Base-by-base conservation (phyloP, 2,113 vertebrate genomes). In the Pycnonotus jocosus region DNA sequence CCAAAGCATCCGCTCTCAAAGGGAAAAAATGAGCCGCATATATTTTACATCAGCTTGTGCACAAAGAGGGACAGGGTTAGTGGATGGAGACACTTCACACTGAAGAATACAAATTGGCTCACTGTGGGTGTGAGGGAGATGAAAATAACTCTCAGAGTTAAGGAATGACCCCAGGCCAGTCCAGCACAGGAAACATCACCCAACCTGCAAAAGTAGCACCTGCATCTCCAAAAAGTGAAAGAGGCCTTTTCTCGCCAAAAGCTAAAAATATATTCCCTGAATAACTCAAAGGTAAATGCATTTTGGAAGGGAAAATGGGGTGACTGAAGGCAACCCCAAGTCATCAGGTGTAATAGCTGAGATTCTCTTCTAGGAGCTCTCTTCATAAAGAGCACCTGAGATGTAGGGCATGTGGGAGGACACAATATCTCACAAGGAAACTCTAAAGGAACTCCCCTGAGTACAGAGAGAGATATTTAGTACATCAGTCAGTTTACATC, bases 21-120 rank as follows among this genome's bases (percentile, higher is more conserved):
- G 80, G 58, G 31, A 85, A 81, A 91, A 91, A 81, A 64, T n/a
- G 56, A 86, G 64, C 60, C 73, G 61, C 54, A 81, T 89, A 38
- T 31, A 93, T 92, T 92, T 95, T 91, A 89, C 80, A 93, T 78
- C 72, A 91, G 69, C n/a, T 93, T 92, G 37, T 53, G 42, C 64
- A 66, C 31, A 4, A 88, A 95, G 71, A 92, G 22, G 88, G 91
- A 45, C 54, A 50, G 54, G 28, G 35, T 86, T 54, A 77, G 78
- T 48, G 53, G 58, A 86, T 37, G 42, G 47, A 92, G 76, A 57
- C 72, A 48, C 53, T 93, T 88, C 38, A 80, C n/a, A 28, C 54
- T 58, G 79, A 90, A 82, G 38, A 22, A 13, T 83, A 94, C 68
- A 88, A 90, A 94, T 92, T 57, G 68, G 40, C 85, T 92, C 58